A percentile compares a stretch with the other conserved stretches of the same genome.
Evolutionary conservation across 37 sponge, comb jelly and placozoan genomes (phyloP).

Genomic region (Diacarnus erythraeanus): DNA sequence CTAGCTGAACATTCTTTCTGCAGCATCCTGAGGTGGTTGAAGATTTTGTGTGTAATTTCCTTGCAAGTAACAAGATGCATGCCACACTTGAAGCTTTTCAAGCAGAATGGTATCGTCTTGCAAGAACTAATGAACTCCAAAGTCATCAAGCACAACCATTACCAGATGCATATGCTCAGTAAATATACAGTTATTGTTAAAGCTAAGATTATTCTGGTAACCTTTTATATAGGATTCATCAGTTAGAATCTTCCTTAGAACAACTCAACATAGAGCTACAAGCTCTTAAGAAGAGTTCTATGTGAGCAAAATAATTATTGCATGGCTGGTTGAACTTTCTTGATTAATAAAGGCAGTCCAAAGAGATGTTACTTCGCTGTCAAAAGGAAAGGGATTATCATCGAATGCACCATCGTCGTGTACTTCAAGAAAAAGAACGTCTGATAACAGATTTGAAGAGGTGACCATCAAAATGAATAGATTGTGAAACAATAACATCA

Average conservation of each 20-base stretch:
- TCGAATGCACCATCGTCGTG: conserved; percentile 93
- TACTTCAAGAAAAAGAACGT: conserved; percentile 88
- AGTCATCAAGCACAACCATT: conserved; percentile 23
- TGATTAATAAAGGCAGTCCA: conserved; percentile 46
- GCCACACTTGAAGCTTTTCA: conserved; percentile 84
- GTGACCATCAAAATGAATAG: conserved; percentile 22
- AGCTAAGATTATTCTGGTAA: too few relatives aligned
- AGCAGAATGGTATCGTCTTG: conserved; percentile 82
- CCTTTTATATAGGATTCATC: conserved; percentile 53
- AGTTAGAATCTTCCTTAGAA: conserved; percentile 59
- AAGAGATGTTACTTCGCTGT: conserved; percentile 73
- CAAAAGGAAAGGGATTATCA: conserved; percentile 97
- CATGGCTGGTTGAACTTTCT: background rate
- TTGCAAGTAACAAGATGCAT: conserved; percentile 71
- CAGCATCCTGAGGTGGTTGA: conserved; percentile 84
- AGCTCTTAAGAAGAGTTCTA: conserved; percentile 56
- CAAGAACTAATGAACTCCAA: conserved; percentile 22
- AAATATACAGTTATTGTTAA: too few relatives aligned
- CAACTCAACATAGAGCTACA: conserved; percentile 56
- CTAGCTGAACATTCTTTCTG: background rate
- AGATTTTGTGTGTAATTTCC: conserved; percentile 95
- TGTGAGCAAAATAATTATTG: conserved; percentile 26
- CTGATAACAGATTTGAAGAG: conserved; percentile 74
- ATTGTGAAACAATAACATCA: conserved; percentile 50
- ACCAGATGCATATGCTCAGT: conserved; percentile 80